Conservation (phyloP, 2,888 invertebrate species). For the Pediacus dermestoides region DNA sequence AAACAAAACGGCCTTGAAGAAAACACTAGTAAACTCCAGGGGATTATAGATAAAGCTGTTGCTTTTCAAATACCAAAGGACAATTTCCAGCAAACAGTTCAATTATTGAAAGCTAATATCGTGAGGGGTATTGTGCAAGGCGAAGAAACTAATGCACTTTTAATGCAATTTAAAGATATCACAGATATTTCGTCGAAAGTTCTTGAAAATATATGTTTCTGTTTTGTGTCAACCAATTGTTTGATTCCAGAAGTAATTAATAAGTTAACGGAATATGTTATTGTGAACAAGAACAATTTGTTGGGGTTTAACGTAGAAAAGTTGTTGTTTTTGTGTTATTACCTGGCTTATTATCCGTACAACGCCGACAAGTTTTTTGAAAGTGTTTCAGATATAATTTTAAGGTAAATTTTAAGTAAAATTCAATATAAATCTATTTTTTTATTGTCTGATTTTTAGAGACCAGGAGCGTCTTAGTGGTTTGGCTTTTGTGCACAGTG, state of each 20-base stretch:
- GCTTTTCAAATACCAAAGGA: constrained; percentile 38
- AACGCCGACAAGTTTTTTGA: constrained; percentile 45
- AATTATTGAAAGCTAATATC: constrained; percentile 35
- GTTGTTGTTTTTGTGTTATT: constrained; percentile 51
- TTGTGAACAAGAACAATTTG: constrained; percentile 47
- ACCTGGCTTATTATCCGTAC: constrained; percentile 52
- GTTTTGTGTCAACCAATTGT: constrained; percentile 46
- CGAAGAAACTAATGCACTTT: constrained; percentile 41
- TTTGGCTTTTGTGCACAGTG: constrained; percentile 53
- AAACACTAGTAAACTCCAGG: constrained; percentile 17
- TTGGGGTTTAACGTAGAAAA: constrained; percentile 55
- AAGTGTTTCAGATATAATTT: constrained; percentile 46
- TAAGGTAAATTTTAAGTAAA: constrained; percentile 47
- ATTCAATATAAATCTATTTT: constrained; percentile 7
- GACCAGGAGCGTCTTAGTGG: constrained; percentile 56
- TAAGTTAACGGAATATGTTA: constrained; percentile 50
- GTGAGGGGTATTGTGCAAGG: constrained; percentile 42
- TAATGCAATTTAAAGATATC: constrained; percentile 43
- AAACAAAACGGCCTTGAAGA: constrained; percentile 29
- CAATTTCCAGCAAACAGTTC: constrained; percentile 15
- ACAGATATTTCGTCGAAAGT: constrained; percentile 49
- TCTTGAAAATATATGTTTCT: constrained; percentile 49
- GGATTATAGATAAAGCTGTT: constrained; percentile 14
- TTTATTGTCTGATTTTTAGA: constrained; percentile 43
- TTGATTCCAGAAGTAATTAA: constrained; percentile 52